phyloP scores from a whole-genome alignment of 1,140 invertebrate genomes.

The Magallana ariakensis region DNA sequence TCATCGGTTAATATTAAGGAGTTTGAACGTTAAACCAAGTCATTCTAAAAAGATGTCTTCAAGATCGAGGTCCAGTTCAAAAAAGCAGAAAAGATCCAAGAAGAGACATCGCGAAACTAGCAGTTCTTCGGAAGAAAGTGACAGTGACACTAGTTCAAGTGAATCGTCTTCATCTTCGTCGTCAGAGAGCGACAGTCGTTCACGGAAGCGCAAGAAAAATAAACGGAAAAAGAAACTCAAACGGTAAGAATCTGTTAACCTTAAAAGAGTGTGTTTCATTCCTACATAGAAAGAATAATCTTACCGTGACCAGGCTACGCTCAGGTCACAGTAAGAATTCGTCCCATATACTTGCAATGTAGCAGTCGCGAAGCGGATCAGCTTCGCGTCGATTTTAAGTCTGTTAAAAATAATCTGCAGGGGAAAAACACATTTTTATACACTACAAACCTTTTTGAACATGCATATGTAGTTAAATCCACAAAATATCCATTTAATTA shows the following conservation, averaged over 20 bases:
- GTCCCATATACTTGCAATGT: no score
- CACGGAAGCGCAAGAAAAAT: conserved; percentile 38
- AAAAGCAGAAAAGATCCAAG: conserved; percentile 7
- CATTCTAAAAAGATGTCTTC: neutral
- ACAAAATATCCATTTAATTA: no score
- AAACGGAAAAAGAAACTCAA: conserved; percentile 42
- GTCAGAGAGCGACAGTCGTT: neutral
- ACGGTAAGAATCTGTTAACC: neutral
- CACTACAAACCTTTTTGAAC: no score
- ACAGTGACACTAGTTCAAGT: conserved; percentile 8
- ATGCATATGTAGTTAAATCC: no score
- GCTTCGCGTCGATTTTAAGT: no score
- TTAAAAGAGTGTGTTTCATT: neutral
- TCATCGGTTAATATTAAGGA: neutral
- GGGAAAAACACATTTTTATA: no score
- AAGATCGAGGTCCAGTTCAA: neutral
- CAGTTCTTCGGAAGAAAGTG: neutral
- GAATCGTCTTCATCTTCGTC: neutral
- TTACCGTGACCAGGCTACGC: no score
- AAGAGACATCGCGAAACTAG: neutral
- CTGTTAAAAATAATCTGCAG: no score
- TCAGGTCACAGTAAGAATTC: no score
- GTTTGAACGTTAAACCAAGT: neutral
- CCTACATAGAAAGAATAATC: no score
- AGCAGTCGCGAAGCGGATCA: no score